Evolutionary conservation across 2,888 invertebrate species (phyloP), one percentile per base, ranked within the genome.

Genomic region (Pantelozetes paolii): DNA sequence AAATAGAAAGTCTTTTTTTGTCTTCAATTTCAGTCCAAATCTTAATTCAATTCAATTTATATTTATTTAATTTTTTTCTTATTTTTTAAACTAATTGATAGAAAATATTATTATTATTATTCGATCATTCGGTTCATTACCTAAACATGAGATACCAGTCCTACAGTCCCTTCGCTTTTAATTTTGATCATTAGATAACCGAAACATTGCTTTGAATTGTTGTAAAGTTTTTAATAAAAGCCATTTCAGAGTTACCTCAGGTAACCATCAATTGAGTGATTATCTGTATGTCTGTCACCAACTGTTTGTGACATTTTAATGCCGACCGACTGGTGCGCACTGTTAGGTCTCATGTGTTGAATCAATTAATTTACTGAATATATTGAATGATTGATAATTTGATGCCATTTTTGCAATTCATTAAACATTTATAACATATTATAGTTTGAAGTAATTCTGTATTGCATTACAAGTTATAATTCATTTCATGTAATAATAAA

Each of bases 401-500:
- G 59, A 62, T 54, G 59, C 59, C 59, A 62, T 62, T 62, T 59
- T 62, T 62, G 59, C 59, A 62, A 62, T 30, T 32, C 28, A 2
- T 62, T 18, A 13, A 28, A 28, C 28, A 30, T n/a, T 62, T 54
- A 54, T 62, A 30, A 28, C 59, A 30, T 30, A 62, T 18, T 62
- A 30, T 28, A n/a, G n/a, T n/a, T 62, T 62, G 30, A 28, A 62
- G 30, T 30, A 23, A 54, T 54, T 54, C 23, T 62, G 28, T 2
- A 59, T 59, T 59, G 26, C 26, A 62, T 26, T 62, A 11, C 30
- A 62, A n/a, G 54, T 62, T 62, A 62, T 30, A 62, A 30, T 30
- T 23, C 59, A 62, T 62, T 62, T 62, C 59, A 62, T 62, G 54
- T 54, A 54, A 54, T n/a, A n/a, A n/a, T n/a, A n/a, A n/a, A n/a